Base-by-base conservation (phyloP, 2,888 invertebrate genomes). In the Muschampia plurimacula region DNA sequence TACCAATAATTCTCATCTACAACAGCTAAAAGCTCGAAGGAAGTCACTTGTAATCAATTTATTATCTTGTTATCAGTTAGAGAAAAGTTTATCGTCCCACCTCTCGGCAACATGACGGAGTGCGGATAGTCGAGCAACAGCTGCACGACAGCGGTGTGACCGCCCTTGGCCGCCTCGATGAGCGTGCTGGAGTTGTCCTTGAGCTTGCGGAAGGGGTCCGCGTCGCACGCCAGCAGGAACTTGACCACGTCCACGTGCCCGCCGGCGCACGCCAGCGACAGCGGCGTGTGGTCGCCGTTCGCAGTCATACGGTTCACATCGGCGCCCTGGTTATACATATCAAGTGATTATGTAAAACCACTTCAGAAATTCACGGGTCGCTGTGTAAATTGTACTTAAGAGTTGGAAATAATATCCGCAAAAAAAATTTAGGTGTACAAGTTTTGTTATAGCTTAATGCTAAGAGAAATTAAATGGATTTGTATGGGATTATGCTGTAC, bases 101-200 rank as follows among this genome's bases (percentile, higher is more conserved):
- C 93, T 88, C 89, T 89, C n/a, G 95, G 96, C 94, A 97, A 95
- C 95, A 97, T 96, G 88, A 97, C 96, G 84, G 97, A 96, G 92
- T 98, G 98, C 44, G 99, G 98, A 93, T 97, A 99, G 92, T 99
- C 99, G 78, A 99, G 96, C 79, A 99, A 94, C 81, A 99, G 95
- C 91, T 98, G 98, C 75, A 99, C 99, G 74, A 99, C 99, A 79
- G 96, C 97, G 32, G 99, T 98, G 91, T 99, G 99, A 0, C 99
- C 99, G 67, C 99, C 99, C 93, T 99, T 99, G 65, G 99, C 98
- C 67, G 99, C 99, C 93, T 99, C 99, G 82, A 99, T 99, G 80
- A 99, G 95, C 97, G 99, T 99, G 70, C 99, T 99, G 75, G 99
- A 98, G 90, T 99, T 99, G 93, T 99, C 99, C 95, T 99, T 99